Percentiles rank a stretch among this genome's conserved stretches.
Evolutionary conservation across 1,140 invertebrate species (phyloP).

Genomic region (Apocrypta bakeri): DNA sequence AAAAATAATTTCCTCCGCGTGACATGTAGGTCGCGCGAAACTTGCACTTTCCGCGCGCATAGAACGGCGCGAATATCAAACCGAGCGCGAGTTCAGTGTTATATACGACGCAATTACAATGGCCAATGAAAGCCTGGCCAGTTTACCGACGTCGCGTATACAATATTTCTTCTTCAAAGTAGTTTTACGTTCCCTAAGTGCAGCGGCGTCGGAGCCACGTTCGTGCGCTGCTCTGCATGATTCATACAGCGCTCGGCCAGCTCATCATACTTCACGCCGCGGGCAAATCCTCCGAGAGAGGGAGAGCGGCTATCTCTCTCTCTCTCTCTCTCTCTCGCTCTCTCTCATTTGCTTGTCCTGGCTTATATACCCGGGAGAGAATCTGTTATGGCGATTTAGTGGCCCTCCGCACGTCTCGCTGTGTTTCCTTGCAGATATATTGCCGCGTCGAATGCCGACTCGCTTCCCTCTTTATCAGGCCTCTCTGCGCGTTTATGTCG

Average conservation of each 20-base stretch:
- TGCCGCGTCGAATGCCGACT: background rate
- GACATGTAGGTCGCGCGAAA: too few relatives aligned
- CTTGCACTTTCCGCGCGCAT: too few relatives aligned
- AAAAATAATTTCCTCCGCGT: too few relatives aligned
- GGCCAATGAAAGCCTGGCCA: background rate
- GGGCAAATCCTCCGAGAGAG: background rate
- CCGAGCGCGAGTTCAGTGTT: too few relatives aligned
- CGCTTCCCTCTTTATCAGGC: background rate
- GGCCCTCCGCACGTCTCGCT: background rate
- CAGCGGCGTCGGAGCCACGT: too few relatives aligned
- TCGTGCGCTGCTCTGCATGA: background rate
- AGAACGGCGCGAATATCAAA: background rate
- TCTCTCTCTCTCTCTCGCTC: too few relatives aligned
- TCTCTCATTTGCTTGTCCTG: too few relatives aligned
- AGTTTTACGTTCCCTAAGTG: background rate
- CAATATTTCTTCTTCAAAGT: background rate
- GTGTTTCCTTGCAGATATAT: background rate
- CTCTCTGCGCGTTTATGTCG: background rate
- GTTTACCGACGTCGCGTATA: background rate
- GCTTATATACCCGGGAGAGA: background rate
- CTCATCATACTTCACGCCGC: background rate
- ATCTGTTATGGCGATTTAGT: slow-evolving; percentile 1
- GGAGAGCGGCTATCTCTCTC: background rate
- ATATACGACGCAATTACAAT: background rate
- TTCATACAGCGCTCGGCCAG: background rate